These are phyloP conservation scores for Piaya cayana DNA, from an alignment of 2,113 vertebrate genomes.

Conservation along the genomic window DNA sequence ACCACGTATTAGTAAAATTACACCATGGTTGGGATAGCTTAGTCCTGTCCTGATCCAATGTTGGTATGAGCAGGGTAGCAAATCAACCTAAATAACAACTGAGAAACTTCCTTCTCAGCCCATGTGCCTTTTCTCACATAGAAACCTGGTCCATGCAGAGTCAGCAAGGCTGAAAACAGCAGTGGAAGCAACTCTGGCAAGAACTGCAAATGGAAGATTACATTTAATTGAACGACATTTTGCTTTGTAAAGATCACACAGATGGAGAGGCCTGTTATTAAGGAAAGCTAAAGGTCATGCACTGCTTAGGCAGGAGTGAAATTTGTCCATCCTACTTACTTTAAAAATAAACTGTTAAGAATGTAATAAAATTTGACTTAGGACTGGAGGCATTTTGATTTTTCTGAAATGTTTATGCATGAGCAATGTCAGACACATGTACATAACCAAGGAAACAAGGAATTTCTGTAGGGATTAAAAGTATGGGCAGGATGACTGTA, in stretches of 20 bases:
- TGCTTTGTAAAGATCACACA: slow-evolving; percentile 1
- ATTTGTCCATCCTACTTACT: slow-evolving; percentile 45
- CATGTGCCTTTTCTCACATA: neutral
- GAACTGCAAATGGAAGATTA: neutral
- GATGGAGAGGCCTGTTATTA: slow-evolving; percentile 15
- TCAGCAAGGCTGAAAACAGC: neutral
- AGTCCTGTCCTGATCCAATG: neutral
- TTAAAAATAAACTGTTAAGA: slow-evolving; percentile 40
- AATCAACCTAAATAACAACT: neutral
- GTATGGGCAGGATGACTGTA: neutral
- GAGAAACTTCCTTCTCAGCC: neutral
- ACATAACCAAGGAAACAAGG: neutral
- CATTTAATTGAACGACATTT: slow-evolving; percentile 40
- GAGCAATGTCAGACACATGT: neutral
- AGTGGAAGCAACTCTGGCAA: neutral
- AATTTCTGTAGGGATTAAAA: neutral
- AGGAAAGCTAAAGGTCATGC: slow-evolving; percentile 44
- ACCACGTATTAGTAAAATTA: neutral
- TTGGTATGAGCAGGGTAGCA: neutral
- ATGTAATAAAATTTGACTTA: slow-evolving; percentile 54
- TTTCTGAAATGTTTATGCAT: neutral
- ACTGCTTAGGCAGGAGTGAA: slow-evolving; percentile 29
- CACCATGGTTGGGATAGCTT: neutral
- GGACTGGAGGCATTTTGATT: neutral
- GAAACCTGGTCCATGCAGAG: neutral